Base-by-base conservation (phyloP, 2,888 invertebrate genomes). In the Orchesellides sinensis region DNA sequence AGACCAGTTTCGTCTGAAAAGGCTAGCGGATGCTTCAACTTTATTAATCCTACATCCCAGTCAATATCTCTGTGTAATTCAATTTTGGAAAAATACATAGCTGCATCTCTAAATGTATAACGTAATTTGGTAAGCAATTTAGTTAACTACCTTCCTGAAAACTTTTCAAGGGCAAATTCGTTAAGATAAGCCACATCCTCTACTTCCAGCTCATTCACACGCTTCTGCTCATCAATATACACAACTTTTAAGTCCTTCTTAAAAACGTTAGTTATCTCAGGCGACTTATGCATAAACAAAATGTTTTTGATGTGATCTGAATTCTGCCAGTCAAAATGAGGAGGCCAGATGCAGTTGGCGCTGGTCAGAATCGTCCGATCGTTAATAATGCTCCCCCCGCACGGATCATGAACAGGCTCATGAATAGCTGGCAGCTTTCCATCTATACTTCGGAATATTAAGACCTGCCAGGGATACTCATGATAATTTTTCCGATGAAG, bases 371-470 rank as follows among this genome's bases (percentile, higher is more conserved):
- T 66, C 10, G 66, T 40, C 19, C 52, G 32, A 12, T 65, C 49
- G 17, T 75, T 75, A 12, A 75, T 75, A 8, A 75, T 29, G n/a
- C 65, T 66, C 23, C 66, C 75, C 6, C 66, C 35, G 32, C 75
- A 75, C 4, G 10, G 47, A n/a, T 47, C 47, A 47, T 10, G n/a
- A 47, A 47, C 47, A 6, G 6, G 5, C 17, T 47, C 47, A n/a
- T 47, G 5, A 10, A n/a, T 4, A 8, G 3, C 14, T 10, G 47
- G 47, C 5, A 47, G 47, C n/a, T 47, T n/a, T n/a, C 17, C 17
- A n/a, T 47, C 47, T n/a, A 4, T 6, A 6, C 47, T 47, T 4
- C 17, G 47, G 47, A 47, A 47, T n/a, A 47, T 47, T 8, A 47
- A n/a, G 4, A 47, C 47, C n/a, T 47, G 47, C 47, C 47, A 47